Percentiles rank a stretch among this genome's conserved stretches.
Conservation (phyloP, 2,888 invertebrate genomes). For the Xestia rhomboidea region DNA sequence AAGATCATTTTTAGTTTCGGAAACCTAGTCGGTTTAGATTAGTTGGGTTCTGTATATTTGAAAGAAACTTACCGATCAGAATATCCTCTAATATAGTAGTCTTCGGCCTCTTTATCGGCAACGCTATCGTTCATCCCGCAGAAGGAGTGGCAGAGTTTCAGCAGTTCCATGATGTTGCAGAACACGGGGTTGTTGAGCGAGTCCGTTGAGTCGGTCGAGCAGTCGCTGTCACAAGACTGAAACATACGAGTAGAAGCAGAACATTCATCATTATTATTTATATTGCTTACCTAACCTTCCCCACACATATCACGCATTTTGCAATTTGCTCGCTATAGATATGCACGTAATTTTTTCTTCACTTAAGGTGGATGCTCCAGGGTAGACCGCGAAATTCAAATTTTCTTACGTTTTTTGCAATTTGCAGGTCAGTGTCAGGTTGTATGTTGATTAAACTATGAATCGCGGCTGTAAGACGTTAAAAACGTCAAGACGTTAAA, state of each 20-base stretch:
- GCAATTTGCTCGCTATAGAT: no score
- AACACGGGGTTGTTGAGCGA: constrained; percentile 86
- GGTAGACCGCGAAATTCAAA: no score
- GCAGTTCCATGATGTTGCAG: constrained; percentile 90
- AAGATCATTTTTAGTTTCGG: not conserved
- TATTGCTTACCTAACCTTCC: no score
- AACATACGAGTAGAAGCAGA: constrained; percentile 36
- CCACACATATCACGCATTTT: no score
- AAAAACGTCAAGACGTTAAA: no score
- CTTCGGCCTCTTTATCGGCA: constrained; percentile 81
- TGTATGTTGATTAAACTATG: no score
- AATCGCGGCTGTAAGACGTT: no score
- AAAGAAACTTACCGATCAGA: constrained; percentile 81
- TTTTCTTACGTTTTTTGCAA: no score
- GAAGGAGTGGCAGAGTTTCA: constrained; percentile 92
- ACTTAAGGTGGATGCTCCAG: no score
- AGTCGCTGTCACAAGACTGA: constrained; percentile 79
- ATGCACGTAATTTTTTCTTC: no score
- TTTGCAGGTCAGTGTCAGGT: no score
- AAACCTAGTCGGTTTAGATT: not conserved
- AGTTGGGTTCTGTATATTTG: not conserved
- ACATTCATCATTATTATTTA: no score
- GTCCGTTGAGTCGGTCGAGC: constrained; percentile 78
- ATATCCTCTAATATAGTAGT: constrained; percentile 85
- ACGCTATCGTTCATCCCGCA: constrained; percentile 88